A percentile compares a stretch with the other conserved stretches of the same genome.
phyloP scores from a whole-genome alignment of 2,113 vertebrate species.

The Cryptoleucopteryx plumbea region DNA sequence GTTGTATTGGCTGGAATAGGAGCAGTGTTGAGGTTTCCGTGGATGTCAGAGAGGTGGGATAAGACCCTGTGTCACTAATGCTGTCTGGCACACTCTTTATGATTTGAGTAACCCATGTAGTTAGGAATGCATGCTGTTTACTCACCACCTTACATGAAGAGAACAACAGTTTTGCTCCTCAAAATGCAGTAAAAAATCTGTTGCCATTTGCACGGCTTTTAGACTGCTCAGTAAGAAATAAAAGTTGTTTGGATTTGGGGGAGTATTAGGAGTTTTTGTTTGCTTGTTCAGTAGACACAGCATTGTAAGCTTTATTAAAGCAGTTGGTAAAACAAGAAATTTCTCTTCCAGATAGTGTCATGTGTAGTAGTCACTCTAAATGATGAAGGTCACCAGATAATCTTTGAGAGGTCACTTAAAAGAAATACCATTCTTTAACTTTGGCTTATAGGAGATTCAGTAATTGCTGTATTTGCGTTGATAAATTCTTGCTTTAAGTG shows the following conservation, averaged over 20 bases:
- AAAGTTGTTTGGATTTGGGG: background rate
- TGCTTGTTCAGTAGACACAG: background rate
- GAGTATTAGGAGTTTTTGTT: background rate
- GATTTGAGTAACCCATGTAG: background rate
- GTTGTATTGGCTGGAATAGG: background rate
- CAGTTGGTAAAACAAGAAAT: background rate
- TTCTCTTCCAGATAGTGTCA: background rate
- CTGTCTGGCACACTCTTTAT: background rate
- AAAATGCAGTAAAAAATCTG: background rate
- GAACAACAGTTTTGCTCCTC: background rate
- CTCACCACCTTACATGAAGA: background rate
- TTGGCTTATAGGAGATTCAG: background rate
- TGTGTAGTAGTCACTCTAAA: background rate
- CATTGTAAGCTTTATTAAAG: background rate
- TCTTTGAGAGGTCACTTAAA: background rate
- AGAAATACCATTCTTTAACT: background rate
- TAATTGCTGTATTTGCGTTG: slow-evolving; percentile 17
- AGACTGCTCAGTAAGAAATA: background rate
- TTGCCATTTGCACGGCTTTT: background rate
- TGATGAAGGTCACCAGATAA: background rate
- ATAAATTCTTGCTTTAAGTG: background rate
- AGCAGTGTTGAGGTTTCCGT: background rate
- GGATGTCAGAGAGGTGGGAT: background rate
- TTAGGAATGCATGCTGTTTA: background rate
- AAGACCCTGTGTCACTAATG: background rate